Conservation (phyloP, 2,888 invertebrate genomes). For the Reticulitermes lucifugus region DNA sequence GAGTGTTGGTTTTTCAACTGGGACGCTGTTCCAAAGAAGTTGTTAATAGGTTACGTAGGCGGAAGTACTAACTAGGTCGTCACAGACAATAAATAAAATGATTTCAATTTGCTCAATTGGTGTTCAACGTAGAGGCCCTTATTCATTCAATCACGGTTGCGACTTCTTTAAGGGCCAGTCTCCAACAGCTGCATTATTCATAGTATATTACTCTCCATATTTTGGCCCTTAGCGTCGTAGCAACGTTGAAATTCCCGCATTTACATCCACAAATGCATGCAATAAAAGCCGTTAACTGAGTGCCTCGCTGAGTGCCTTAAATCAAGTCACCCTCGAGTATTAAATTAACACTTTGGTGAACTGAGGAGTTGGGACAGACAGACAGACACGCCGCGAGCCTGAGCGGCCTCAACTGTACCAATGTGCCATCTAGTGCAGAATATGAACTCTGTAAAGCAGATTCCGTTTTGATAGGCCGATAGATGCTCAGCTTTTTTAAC, state of each 20-base stretch:
- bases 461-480: no score
- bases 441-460: no score
- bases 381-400: no score
- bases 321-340: background rate
- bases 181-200: constrained; percentile 3
- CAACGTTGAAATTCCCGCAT: background rate
- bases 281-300: constrained; percentile 6
- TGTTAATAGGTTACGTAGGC: no score
- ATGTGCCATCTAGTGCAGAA: background rate
- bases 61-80: no score
- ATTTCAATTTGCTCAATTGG: no score
- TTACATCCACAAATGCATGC: constrained; percentile 5
- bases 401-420: background rate
- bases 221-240: background rate
- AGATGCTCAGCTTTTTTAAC: no score
- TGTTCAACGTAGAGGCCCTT: background rate
- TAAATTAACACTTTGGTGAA: constrained; percentile 10
- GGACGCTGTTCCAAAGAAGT: no score
- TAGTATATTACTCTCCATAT: background rate
- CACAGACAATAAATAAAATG: no score
- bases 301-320: background rate
- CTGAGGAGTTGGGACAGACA: background rate
- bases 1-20: background rate
- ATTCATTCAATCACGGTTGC: constrained; percentile 5
- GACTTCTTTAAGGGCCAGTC: background rate